phyloP scores from a whole-genome alignment of 2,888 invertebrate genomes.

The Cerastis rubricosa region DNA sequence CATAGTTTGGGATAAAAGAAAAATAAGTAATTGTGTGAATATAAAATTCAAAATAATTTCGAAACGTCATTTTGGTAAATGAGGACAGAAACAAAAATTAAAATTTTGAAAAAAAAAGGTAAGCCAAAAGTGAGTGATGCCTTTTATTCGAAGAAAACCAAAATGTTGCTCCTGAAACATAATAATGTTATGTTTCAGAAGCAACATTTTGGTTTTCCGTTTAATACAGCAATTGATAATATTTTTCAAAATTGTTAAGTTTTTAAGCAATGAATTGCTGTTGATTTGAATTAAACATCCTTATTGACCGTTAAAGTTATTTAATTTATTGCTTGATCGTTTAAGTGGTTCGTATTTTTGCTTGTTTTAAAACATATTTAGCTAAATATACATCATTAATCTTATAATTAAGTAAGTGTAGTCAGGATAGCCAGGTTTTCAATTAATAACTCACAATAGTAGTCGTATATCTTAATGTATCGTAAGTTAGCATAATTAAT shows the following conservation, averaged over 20 bases:
- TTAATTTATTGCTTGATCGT: constrained; percentile 80
- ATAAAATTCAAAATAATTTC: neutral
- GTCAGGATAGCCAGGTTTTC: constrained; percentile 91
- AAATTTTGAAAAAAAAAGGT: neutral
- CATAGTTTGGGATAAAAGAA: neutral
- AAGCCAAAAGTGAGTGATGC: neutral
- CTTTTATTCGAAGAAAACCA: neutral
- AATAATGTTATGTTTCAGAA: too few relatives aligned
- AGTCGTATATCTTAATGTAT: constrained; percentile 80
- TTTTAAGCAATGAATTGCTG: constrained; percentile 87
- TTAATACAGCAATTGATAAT: constrained; percentile 40
- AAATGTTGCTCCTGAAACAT: neutral
- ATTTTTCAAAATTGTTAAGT: constrained; percentile 83
- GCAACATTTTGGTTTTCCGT: too few relatives aligned
- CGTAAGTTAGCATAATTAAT: constrained; percentile 88
- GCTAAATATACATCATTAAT: constrained; percentile 89
- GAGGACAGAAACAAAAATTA: neutral
- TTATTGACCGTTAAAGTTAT: constrained; percentile 87
- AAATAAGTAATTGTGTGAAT: neutral
- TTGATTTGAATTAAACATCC: constrained; percentile 89
- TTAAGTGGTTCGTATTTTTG: constrained; percentile 80
- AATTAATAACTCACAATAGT: constrained; percentile 86
- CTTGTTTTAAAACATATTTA: constrained; percentile 85
- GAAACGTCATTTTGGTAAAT: neutral
- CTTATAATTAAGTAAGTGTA: constrained; percentile 87